phyloP scores from a whole-genome alignment of 30 jellyfish, hydroid and myxozoan species.

The Clytia hemisphaerica region DNA sequence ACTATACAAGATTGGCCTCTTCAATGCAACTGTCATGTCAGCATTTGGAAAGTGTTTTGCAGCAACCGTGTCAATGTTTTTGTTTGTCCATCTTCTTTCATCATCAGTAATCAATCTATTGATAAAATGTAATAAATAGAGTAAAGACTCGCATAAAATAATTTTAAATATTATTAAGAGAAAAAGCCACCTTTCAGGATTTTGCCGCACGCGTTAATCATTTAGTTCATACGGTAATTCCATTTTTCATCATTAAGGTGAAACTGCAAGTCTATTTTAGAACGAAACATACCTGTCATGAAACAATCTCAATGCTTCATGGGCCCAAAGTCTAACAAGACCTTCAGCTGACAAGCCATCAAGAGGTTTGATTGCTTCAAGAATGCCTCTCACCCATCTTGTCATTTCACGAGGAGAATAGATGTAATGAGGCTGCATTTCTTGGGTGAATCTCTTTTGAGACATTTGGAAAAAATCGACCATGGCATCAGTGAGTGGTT shows the following conservation, averaged over 20 bases:
- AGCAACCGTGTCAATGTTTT: constrained; percentile 78
- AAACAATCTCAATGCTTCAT: constrained; percentile 93
- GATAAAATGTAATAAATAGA: neutral
- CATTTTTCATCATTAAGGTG: too few relatives aligned
- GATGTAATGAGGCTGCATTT: constrained; percentile 99
- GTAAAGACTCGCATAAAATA: neutral
- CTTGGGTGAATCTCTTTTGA: constrained; percentile 91
- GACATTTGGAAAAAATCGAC: constrained; percentile 93
- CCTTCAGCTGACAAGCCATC: constrained; percentile 86
- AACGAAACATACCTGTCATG: constrained; percentile 79
- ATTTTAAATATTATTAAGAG: neutral
- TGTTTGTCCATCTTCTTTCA: constrained; percentile 92
- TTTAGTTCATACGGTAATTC: too few relatives aligned
- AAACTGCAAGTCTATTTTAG: neutral
- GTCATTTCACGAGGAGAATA: constrained; percentile 99
- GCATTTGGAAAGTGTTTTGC: constrained; percentile 89
- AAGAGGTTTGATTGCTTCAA: constrained; percentile 87
- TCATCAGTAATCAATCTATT: constrained; percentile 80
- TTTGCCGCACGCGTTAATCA: too few relatives aligned
- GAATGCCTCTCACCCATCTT: constrained; percentile 96
- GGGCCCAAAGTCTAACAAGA: constrained; percentile 96
- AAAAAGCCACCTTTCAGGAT: neutral
- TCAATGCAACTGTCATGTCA: constrained; percentile 61
- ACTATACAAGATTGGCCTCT: constrained; percentile 90
- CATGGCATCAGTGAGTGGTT: constrained; percentile 99